phyloP scores from a whole-genome alignment of 2,888 invertebrate species.

The Dyspetes luteomarginatus region DNA sequence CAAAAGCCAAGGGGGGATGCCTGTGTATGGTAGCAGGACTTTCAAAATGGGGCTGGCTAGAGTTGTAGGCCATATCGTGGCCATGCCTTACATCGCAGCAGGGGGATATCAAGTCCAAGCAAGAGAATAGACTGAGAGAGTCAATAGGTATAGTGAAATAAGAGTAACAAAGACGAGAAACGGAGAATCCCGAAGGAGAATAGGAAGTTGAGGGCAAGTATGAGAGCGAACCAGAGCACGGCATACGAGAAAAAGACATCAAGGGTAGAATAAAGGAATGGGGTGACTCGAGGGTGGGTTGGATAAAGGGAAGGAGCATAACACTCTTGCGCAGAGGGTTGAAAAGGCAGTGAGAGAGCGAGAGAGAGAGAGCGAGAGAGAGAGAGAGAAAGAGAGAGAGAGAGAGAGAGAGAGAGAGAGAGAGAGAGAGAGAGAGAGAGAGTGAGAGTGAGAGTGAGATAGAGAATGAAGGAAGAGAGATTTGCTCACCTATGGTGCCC shows the following conservation, averaged over 20 bases:
- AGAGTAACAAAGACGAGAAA: slow-evolving; percentile 20
- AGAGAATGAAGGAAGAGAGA: slow-evolving; percentile 42
- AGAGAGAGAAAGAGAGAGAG: slow-evolving; percentile 71
- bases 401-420: not conserved
- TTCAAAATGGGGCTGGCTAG: slow-evolving; percentile 48
- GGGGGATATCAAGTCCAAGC: slow-evolving; percentile 19
- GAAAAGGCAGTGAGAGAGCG: not conserved
- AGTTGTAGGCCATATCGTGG: slow-evolving; percentile 12
- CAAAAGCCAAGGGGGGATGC: slow-evolving; percentile 9
- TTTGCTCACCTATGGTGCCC: slow-evolving; percentile 87
- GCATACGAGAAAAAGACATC: slow-evolving; percentile 35
- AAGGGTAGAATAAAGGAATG: slow-evolving; percentile 12
- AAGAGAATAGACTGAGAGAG: slow-evolving; percentile 14
- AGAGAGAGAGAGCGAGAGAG: not conserved
- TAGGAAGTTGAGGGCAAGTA: slow-evolving; percentile 57
- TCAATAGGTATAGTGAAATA: not conserved
- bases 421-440: not conserved
- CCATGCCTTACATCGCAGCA: slow-evolving; percentile 19
- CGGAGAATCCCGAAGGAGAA: slow-evolving; percentile 53
- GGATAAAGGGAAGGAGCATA: slow-evolving; percentile 9
- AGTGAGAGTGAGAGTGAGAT: slow-evolving; percentile 70
- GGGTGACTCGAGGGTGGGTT: not conserved
- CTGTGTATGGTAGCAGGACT: slow-evolving; percentile 46
- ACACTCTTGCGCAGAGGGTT: slow-evolving; percentile 23
- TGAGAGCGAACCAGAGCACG: slow-evolving; percentile 47